Evolutionary conservation across 2,888 invertebrate genomes (phyloP), one percentile per base, ranked within the genome.

Genomic region (Caprella mutica): DNA sequence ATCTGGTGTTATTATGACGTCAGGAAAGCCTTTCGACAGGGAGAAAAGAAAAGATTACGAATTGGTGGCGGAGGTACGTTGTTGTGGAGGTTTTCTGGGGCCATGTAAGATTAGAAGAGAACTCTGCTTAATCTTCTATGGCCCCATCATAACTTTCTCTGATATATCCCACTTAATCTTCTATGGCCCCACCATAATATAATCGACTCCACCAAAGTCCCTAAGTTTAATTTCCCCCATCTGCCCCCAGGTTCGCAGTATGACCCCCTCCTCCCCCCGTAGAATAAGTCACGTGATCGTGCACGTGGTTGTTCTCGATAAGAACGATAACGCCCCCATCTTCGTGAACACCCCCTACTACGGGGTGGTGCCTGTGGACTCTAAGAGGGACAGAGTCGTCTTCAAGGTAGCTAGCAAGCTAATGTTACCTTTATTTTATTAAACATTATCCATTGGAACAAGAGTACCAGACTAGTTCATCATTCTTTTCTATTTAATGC

Each of bases 261-360:
- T 52, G 23, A 33, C 48, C 5, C 43, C 40, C 12, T 48, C 52
- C 2, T 19, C 44, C 2, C 55, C 60, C 3, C 48, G 51, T 1
- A 50, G 61, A 19, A 55, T 65, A 12, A 58, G 93, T 43, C 87
- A 90, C 70, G 84, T 86, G 33, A 78, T 85, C 52, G 85, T 94
- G n/a, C 83, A 86, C 72, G 83, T 94, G 17, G 79, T 83, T 26
- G 83, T 97, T 57, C 74, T 83, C 65, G 97, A 97, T 76, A 81
- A 88, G 58, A 97, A 97, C 75, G 97, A 97, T 76, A 92, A 93
- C 75, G 85, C 87, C 67, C 96, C 96, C 12, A 83, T 86, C 78
- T 96, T 94, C 76, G 84, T 91, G 55, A 87, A 87, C 75, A 80
- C 86, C 69, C 94, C 96, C 0, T 96, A 96, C 75, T 87, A 85